phyloP scores from a whole-genome alignment of 2,888 invertebrate species.

The Mesochorus sp. region DNA sequence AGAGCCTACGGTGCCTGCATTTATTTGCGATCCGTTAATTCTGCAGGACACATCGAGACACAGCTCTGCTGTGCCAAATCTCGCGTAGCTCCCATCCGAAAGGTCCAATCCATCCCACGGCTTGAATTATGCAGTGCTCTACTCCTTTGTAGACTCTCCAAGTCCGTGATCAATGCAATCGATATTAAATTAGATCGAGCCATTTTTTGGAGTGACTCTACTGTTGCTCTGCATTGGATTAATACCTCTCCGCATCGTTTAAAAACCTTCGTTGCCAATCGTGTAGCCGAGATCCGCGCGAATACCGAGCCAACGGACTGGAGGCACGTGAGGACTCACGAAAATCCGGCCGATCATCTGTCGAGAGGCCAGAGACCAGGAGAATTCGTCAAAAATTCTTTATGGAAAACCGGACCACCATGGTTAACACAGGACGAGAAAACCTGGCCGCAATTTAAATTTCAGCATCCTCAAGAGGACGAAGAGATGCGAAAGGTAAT shows the following conservation, averaged over 20 bases:
- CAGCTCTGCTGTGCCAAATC: constrained; percentile 60
- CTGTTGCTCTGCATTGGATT: constrained; percentile 64
- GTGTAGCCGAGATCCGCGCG: constrained; percentile 21
- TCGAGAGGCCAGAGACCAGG: constrained; percentile 24
- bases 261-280: constrained; percentile 62
- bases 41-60: background rate
- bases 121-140: constrained; percentile 40
- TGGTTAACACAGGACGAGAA: constrained; percentile 23
- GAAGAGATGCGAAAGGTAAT: background rate
- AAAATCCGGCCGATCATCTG: constrained; percentile 48
- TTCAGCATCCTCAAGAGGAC: background rate
- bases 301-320: no score
- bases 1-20: constrained; percentile 66
- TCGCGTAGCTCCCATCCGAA: constrained; percentile 45
- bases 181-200: background rate
- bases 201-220: constrained; percentile 63
- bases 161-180: background rate
- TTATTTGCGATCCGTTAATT: constrained; percentile 47
- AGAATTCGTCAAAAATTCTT: background rate
- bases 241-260: constrained; percentile 56
- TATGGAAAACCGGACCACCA: constrained; percentile 40
- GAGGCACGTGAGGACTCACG: constrained; percentile 28
- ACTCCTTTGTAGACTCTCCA: constrained; percentile 5
- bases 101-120: constrained; percentile 31
- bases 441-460: background rate